Percentiles rank a stretch among this genome's conserved stretches.
These are phyloP conservation scores for Triops longicaudatus DNA, from an alignment of 1,140 invertebrate species.

Conservation along the genomic window DNA sequence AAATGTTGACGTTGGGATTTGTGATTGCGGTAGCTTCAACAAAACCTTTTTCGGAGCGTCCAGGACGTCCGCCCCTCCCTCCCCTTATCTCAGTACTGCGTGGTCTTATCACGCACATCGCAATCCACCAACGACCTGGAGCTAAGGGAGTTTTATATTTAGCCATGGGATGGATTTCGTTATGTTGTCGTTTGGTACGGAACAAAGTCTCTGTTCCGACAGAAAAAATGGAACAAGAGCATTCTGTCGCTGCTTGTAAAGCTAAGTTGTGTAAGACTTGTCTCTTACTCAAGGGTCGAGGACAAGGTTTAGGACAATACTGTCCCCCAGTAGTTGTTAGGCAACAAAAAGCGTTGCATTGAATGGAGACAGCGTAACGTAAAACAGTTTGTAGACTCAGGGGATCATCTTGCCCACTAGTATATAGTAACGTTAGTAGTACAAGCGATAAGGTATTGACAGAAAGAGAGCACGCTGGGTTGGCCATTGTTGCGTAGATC, in stretches of 20 bases:
- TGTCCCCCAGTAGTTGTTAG: not conserved
- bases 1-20: not conserved
- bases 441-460: too few relatives aligned
- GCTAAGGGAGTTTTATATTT: not conserved
- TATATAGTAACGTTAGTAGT: too few relatives aligned
- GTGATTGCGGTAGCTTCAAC: not conserved
- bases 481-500: not conserved
- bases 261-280: not conserved
- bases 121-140: not conserved
- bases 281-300: not conserved
- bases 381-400: not conserved
- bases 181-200: not conserved
- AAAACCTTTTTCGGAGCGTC: not conserved
- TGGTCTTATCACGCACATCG: not conserved
- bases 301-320: not conserved
- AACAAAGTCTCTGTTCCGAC: not conserved
- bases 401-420: constrained; percentile 1
- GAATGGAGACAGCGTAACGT: not conserved
- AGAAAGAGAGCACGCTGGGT: constrained; percentile 2
- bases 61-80: not conserved
- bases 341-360: not conserved
- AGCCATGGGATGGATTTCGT: not conserved
- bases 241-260: not conserved
- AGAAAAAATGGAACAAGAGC: not conserved
- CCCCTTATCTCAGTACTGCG: not conserved